A percentile compares a stretch with the other conserved stretches of the same genome.
Evolutionary conservation across 2,113 vertebrate species (phyloP).

Genomic region (Procavia capensis): DNA sequence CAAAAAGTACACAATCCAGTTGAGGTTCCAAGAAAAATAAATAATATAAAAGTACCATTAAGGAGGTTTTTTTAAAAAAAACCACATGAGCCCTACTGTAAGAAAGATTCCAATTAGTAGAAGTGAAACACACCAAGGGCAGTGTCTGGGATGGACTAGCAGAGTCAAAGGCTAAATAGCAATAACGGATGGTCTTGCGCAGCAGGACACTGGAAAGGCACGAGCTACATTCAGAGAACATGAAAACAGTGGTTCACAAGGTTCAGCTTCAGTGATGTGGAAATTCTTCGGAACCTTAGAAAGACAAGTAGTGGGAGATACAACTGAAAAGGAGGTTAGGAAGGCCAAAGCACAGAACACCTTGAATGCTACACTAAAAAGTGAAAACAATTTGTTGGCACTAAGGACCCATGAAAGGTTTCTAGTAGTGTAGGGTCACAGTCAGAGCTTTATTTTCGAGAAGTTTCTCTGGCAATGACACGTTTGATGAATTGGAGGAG

Average conservation of each 20-base stretch:
- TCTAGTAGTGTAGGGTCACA: background rate
- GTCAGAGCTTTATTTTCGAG: slow-evolving; percentile 2
- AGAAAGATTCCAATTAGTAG: background rate
- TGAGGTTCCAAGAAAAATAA: background rate
- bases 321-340: background rate
- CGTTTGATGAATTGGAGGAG: background rate
- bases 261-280: slow-evolving; percentile 5
- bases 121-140: background rate
- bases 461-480: background rate
- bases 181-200: background rate
- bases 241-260: slow-evolving; percentile 43
- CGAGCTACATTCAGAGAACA: slow-evolving; percentile 46
- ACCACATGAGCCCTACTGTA: background rate
- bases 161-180: slow-evolving; percentile 9
- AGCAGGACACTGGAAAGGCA: slow-evolving; percentile 45
- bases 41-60: background rate
- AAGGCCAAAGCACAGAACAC: background rate
- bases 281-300: slow-evolving; percentile 47
- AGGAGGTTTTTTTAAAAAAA: background rate
- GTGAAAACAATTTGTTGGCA: background rate
- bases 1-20: background rate
- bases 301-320: slow-evolving; percentile 14
- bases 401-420: background rate
- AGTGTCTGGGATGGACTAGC: background rate
- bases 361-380: background rate